Evolutionary conservation across 1,140 invertebrate genomes (phyloP), one percentile per base, ranked within the genome.

Genomic region (Drosophila pectinifera): DNA sequence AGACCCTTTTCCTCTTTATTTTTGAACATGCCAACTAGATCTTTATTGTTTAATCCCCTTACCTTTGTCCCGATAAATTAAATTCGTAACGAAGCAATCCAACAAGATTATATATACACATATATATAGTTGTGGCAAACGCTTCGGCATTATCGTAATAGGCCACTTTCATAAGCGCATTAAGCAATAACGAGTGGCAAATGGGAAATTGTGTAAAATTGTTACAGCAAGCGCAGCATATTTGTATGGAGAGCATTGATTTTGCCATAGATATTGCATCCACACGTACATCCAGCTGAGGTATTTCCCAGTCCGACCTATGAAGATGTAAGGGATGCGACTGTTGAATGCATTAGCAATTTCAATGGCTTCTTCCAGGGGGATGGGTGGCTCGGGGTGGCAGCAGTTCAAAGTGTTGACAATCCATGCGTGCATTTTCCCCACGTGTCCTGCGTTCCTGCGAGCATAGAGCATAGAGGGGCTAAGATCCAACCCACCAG

Each of bases 351-450:
- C 61, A 75, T 76, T 76, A 75, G 53, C 73, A 53, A 53, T 76
- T 76, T 55, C 55, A 31, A 46, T 62, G 39, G 49, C 38, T 45
- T 20, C 10, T 36, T n/a, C 31, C 7, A 36, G 8, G 36, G 11
- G 51, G 20, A 49, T 59, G 31, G 41, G 31, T 48, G 51, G 56
- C 46, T 51, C 51, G 16, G 53, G 43, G 36, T 24, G 14, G 62
- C 45, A 57, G 20, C 22, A 55, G 68, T 70, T 57, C 49, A 70
- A 74, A 79, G 72, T 83, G 80, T 83, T 83, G 80, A 83, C 80
- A 83, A 77, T 83, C 64, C 69, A 70, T 70, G 70, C 70, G 75
- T 74, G 56, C 48, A 59, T 81, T 69, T 53, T 36, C 49, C 31
- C 38, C 18, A 42, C 28, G 20, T 43, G 55, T 31, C 22, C 22